Percentiles rank a stretch among this genome's conserved stretches.
These are phyloP conservation scores for Spheniscus mendiculus DNA, from an alignment of 2,113 vertebrate species.

Conservation along the genomic window DNA sequence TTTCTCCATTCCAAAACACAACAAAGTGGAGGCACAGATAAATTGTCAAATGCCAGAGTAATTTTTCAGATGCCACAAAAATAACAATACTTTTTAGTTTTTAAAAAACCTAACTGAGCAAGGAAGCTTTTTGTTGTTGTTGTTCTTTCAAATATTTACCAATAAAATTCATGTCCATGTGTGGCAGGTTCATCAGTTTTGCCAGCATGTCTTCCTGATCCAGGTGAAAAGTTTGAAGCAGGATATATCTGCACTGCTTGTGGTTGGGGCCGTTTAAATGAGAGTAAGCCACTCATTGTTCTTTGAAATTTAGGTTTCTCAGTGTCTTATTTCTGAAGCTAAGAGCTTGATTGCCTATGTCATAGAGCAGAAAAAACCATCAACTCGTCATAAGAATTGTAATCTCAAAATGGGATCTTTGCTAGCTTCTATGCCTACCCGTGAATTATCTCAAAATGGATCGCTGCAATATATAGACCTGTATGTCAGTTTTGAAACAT, in stretches of 20 bases:
- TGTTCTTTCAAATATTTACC: not conserved
- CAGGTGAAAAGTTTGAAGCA: conserved; percentile 74
- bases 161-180: not conserved
- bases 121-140: not conserved
- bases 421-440: not conserved
- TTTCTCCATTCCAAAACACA: not conserved
- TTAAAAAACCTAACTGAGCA: not conserved
- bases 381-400: not conserved
- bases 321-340: not conserved
- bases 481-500: not conserved
- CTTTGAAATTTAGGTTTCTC: not conserved
- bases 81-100: not conserved
- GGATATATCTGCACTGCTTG: conserved; percentile 78
- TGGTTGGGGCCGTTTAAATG: conserved; percentile 84
- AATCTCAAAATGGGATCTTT: not conserved
- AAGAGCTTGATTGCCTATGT: not conserved
- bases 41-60: not conserved
- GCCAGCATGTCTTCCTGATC: conserved; percentile 84
- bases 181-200: conserved; percentile 75
- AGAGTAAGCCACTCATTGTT: conserved; percentile 72
- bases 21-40: not conserved
- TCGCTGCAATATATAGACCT: not conserved
- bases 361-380: not conserved
- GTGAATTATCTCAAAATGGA: not conserved
- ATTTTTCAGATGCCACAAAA: not conserved